Percentiles rank a stretch among this genome's conserved stretches.
Evolutionary conservation across 2,113 vertebrate species (phyloP).

Genomic region (Gopherus evgoodei): DNA sequence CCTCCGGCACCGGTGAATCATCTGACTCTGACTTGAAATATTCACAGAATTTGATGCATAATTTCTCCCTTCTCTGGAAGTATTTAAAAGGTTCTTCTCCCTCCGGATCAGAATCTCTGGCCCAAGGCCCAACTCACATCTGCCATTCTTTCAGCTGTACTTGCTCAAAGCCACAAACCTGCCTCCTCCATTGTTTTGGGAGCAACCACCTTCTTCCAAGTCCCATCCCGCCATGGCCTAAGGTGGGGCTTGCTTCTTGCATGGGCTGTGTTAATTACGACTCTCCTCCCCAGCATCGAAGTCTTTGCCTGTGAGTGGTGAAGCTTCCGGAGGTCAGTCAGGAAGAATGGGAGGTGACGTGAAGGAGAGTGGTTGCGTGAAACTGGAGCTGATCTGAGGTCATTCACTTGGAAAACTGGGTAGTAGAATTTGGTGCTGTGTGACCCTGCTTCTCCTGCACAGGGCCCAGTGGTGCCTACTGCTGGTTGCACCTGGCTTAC

Average conservation of each 20-base stretch:
- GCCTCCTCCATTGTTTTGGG: not conserved
- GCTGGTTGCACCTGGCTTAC: not conserved
- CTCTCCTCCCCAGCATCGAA: too few species aligned
- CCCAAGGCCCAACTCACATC: not conserved
- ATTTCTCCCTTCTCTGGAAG: not conserved
- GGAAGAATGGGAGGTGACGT: too few species aligned
- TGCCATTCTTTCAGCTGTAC: not conserved
- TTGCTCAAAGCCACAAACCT: not conserved
- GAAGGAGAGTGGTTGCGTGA: not conserved
- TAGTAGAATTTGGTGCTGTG: not conserved
- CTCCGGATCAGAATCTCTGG: not conserved
- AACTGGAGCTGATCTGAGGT: not conserved
- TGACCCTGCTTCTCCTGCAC: too few species aligned
- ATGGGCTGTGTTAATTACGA: not conserved
- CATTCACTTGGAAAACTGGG: not conserved
- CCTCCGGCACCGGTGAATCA: not conserved
- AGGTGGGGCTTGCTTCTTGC: not conserved
- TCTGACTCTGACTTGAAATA: not conserved
- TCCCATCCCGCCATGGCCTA: not conserved
- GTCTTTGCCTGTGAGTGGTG: not conserved
- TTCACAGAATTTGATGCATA: not conserved
- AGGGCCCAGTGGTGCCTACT: not conserved
- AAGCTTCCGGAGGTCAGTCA: not conserved
- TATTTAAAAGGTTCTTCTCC: not conserved
- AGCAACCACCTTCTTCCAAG: not conserved